phyloP scores from a whole-genome alignment of 2,797 vertebrate genomes.

The Vespertilio murinus region DNA sequence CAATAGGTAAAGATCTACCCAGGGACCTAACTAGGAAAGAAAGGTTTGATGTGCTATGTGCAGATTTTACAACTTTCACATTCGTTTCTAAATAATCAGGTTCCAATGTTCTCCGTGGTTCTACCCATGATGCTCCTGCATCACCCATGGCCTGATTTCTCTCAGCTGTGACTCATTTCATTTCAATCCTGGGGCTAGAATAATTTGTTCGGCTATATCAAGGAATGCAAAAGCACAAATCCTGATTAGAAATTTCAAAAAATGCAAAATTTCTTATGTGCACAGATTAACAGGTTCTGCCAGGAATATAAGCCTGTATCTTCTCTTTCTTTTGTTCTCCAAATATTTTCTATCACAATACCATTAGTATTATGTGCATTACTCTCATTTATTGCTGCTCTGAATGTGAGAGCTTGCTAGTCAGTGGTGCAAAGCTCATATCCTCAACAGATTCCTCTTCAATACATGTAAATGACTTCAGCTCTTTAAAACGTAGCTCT shows the following conservation, averaged over 20 bases:
- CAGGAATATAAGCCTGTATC: neutral
- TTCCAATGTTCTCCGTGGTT: neutral
- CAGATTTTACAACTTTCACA: neutral
- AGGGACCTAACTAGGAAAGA: neutral
- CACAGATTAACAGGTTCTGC: neutral
- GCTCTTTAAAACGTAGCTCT: conserved; percentile 4
- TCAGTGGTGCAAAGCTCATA: conserved; percentile 8
- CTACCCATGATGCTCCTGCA: neutral
- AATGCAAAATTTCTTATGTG: neutral
- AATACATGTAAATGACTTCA: neutral
- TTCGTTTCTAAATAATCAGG: neutral
- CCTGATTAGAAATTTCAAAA: conserved; percentile 15
- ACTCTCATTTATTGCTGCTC: neutral
- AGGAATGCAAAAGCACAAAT: neutral
- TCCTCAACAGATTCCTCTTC: conserved; percentile 38
- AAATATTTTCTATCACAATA: neutral
- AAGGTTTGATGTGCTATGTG: neutral
- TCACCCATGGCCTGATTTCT: neutral
- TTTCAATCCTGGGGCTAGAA: neutral
- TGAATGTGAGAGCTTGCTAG: neutral
- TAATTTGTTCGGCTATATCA: neutral
- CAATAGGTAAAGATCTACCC: neutral
- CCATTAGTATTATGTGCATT: rapidly evolving
- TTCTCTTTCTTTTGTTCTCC: conserved; percentile 28
- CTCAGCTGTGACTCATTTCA: conserved; percentile 6